Evolutionary conservation across 2,797 vertebrate genomes (phyloP), one percentile per base, ranked within the genome.

Genomic region (Chelidonichthys spinosus): DNA sequence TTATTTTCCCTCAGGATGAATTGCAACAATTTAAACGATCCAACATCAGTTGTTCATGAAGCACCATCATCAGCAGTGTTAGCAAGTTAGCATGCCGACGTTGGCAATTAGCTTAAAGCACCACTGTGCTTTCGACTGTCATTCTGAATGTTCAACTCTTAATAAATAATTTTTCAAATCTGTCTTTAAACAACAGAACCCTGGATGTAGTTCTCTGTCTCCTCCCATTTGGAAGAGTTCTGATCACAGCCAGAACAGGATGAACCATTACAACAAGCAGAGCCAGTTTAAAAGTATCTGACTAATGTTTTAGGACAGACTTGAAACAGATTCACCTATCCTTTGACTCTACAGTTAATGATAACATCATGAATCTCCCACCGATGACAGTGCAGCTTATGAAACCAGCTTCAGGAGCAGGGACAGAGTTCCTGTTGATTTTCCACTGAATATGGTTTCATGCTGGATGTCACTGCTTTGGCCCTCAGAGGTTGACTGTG

Each of bases 401-500:
- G 6, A 43, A 13, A 60, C 15, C 46, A 65, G 54, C 54, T 70
- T 61, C 70, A 47, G 32, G 33, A 52, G 9, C 33, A 46, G 1
- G 1, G 49, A 25, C 25, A 18, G 25, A 35, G 17, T 11, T 53
- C 9, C 7, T 67, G 52, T 36, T 60, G 74, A 53, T 65, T 55
- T 66, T 18, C 13, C 32, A 10, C 32, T 67, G 18, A 62, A 52
- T n/a, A n/a, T 2, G 1, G 11, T 73, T 81, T 84, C 10, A 75
- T 63, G 42, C 39, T 56, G 11, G n/a, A 2, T 90, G 79, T 82
- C 43, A 58, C 64, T 86, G 69, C 59, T 90, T 83, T 83, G 82
- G 70, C 80, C 77, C 90, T 74, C 90, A 96, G 96, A 94, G 93
- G 89, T 96, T 33, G 80, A 94, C 83, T 97, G 96, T 84, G 94